A percentile compares a stretch with the other conserved stretches of the same genome.
Evolutionary conservation across 2,888 invertebrate species (phyloP).

Genomic region (Candidula unifasciata): DNA sequence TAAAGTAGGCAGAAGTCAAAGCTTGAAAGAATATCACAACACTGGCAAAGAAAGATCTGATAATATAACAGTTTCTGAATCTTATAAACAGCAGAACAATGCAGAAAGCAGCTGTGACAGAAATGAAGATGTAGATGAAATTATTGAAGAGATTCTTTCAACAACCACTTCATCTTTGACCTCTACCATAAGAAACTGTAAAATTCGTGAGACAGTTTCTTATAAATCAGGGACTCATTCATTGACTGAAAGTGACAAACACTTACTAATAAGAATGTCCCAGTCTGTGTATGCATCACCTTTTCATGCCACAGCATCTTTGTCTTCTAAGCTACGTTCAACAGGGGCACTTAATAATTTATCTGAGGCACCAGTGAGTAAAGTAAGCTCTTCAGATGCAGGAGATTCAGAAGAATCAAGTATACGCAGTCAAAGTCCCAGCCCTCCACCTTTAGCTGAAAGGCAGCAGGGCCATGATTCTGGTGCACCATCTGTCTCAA

Average conservation of each 20-base stretch:
- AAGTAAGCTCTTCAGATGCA: neutral
- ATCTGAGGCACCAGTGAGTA: neutral
- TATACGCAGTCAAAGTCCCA: neutral
- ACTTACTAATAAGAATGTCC: slow-evolving; percentile 61
- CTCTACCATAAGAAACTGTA: slow-evolving; percentile 56
- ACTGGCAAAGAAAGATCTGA: slow-evolving; percentile 54
- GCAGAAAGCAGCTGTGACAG: slow-evolving; percentile 57
- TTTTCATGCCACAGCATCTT: slow-evolving; percentile 62
- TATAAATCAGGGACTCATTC: slow-evolving; percentile 60
- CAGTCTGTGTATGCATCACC: slow-evolving; percentile 62
- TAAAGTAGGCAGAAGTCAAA: slow-evolving; percentile 46
- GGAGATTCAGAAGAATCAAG: neutral
- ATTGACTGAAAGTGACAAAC: slow-evolving; percentile 66
- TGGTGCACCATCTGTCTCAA: neutral
- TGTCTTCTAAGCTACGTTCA: neutral
- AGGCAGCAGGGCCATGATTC: neutral
- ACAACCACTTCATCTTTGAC: slow-evolving; percentile 61
- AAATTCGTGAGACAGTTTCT: neutral
- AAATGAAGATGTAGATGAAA: slow-evolving; percentile 68
- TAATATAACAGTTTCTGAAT: slow-evolving; percentile 66
- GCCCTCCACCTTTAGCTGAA: neutral
- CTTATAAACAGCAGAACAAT: slow-evolving; percentile 35
- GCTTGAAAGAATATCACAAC: slow-evolving; percentile 20
- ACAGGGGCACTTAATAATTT: neutral
- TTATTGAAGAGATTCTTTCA: slow-evolving; percentile 74